phyloP scores from a whole-genome alignment of 2,888 invertebrate species.

The Dolomedes plantarius region DNA sequence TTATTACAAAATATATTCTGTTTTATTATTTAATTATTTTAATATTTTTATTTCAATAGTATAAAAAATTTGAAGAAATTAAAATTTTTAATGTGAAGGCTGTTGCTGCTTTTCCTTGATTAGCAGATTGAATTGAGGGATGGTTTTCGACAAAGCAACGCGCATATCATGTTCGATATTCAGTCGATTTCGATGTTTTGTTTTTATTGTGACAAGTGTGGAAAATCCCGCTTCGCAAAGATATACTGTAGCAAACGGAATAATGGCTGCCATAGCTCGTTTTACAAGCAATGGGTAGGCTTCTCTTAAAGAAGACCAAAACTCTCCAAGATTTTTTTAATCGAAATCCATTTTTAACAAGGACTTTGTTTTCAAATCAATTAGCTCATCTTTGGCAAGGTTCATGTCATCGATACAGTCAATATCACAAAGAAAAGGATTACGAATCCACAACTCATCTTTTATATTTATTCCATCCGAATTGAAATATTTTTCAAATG shows the following conservation, averaged over 20 bases:
- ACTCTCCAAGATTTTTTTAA: background rate
- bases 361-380: conserved; percentile 43
- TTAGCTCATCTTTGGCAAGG: conserved; percentile 44
- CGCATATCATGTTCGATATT: conserved; percentile 13
- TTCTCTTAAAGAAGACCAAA: conserved; percentile 17
- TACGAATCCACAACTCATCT: conserved; percentile 61
- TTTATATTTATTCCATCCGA: conserved; percentile 34
- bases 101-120: conserved; percentile 20
- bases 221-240: conserved; percentile 9
- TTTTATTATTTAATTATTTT: too few species aligned
- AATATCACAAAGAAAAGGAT: conserved; percentile 62
- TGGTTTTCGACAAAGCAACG: conserved; percentile 15
- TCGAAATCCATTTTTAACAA: conserved; percentile 36
- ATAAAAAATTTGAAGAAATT: conserved; percentile 18
- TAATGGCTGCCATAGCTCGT: conserved; percentile 20
- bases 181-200: conserved; percentile 17
- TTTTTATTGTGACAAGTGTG: conserved; percentile 15
- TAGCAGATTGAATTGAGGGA: conserved; percentile 20
- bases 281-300: conserved; percentile 13
- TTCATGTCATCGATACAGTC: conserved; percentile 55
- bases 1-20: conserved; percentile 8
- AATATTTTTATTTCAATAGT: conserved; percentile 1
- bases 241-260: conserved; percentile 19
- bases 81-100: conserved; percentile 18
- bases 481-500: background rate